These are phyloP conservation scores for Ctenomys sociabilis DNA, from an alignment of 2,113 vertebrate species.

Conservation along the genomic window DNA sequence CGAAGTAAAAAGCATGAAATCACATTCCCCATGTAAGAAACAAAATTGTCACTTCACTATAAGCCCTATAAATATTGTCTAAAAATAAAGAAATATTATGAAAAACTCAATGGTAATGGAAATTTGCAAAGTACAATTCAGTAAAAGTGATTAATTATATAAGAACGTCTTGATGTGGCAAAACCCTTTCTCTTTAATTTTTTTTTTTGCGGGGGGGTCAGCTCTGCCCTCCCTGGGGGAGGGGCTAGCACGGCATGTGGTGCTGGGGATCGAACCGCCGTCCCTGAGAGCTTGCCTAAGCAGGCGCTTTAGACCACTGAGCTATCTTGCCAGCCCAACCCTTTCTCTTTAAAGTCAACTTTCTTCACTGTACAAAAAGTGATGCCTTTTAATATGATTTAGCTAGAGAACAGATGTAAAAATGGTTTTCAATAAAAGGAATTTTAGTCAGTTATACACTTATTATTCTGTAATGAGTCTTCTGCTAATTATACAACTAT, in stretches of 20 bases:
- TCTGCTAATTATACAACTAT: slow-evolving; percentile 54
- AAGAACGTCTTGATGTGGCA: background rate
- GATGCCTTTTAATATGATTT: slow-evolving; percentile 35
- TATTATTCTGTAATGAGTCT: slow-evolving; percentile 60
- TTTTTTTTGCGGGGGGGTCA: too few species aligned
- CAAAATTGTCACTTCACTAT: background rate
- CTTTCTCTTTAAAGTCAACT: slow-evolving; percentile 32
- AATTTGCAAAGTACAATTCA: background rate
- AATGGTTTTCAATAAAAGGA: background rate
- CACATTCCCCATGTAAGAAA: background rate
- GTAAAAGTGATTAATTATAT: background rate
- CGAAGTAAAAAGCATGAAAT: background rate
- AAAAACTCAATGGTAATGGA: slow-evolving; percentile 13
- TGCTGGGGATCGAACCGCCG: too few species aligned
- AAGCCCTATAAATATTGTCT: background rate
- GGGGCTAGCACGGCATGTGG: too few species aligned
- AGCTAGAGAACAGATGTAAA: slow-evolving; percentile 2
- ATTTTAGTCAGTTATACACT: background rate
- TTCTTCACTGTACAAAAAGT: slow-evolving; percentile 2
- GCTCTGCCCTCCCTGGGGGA: too few species aligned
- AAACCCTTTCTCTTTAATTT: slow-evolving; percentile 39
- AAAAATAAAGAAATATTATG: background rate
- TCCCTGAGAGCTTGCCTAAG: too few species aligned
- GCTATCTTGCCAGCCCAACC: too few species aligned
- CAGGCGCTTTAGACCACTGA: too few species aligned